Conservation (phyloP, 2,113 vertebrate species). For the Oophaga pumilio region DNA sequence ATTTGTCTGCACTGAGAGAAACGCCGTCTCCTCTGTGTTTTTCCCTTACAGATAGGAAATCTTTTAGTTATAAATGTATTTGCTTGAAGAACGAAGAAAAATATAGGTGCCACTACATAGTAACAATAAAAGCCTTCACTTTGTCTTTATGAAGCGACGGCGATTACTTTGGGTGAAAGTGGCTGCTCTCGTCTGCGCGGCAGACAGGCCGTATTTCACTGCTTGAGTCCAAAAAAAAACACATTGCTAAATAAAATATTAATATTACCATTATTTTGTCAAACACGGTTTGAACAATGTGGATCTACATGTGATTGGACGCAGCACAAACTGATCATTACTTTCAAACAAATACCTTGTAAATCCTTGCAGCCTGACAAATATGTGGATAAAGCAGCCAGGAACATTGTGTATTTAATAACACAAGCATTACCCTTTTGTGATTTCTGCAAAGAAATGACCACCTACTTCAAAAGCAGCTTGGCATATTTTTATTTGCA, state of each 20-base stretch:
- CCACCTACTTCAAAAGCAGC: slow-evolving; percentile 11
- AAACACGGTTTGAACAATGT: neutral
- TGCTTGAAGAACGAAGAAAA: slow-evolving; percentile 46
- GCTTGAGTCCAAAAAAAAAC: slow-evolving; percentile 6
- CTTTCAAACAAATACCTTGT: slow-evolving; percentile 17
- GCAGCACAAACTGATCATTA: slow-evolving; percentile 30
- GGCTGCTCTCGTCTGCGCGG: neutral
- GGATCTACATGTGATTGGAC: slow-evolving; percentile 20
- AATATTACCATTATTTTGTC: slow-evolving; percentile 46
- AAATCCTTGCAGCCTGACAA: slow-evolving; percentile 34
- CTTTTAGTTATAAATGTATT: slow-evolving; percentile 52
- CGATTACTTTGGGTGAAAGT: slow-evolving; percentile 41
- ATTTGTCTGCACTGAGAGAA: slow-evolving; percentile 51
- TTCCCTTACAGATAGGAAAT: slow-evolving; percentile 51
- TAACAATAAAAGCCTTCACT: slow-evolving; percentile 49
- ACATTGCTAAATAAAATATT: slow-evolving; percentile 37
- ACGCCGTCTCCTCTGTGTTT: slow-evolving; percentile 26
- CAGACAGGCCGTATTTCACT: slow-evolving; percentile 36
- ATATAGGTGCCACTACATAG: slow-evolving; percentile 34
- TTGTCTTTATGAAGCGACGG: slow-evolving; percentile 48
- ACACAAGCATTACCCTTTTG: neutral
- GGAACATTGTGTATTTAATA: slow-evolving; percentile 33
- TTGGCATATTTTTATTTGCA: neutral
- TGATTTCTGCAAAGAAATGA: slow-evolving; percentile 22
- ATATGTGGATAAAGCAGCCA: neutral